Percentiles rank a stretch among this genome's conserved stretches.
These are phyloP conservation scores for Orcinus orca DNA, from an alignment of 2,113 vertebrate genomes.

Conservation along the genomic window DNA sequence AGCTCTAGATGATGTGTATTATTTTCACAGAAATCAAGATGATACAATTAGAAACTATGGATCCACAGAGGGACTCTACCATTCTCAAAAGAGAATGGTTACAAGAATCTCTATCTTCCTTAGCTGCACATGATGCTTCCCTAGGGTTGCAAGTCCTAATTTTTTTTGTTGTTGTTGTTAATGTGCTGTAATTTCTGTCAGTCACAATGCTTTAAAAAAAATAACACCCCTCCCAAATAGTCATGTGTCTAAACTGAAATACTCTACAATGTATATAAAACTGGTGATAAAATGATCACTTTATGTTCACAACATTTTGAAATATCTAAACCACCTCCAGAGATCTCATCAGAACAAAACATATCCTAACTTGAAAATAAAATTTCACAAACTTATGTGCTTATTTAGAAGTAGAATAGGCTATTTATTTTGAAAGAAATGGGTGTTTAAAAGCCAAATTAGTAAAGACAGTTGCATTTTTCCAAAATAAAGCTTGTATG, in stretches of 20 bases:
- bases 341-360: slow-evolving; percentile 78
- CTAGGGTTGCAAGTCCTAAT: slow-evolving; percentile 68
- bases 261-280: slow-evolving; percentile 71
- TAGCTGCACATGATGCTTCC: slow-evolving; percentile 52
- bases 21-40: slow-evolving; percentile 26
- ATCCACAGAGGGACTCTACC: neutral
- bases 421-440: slow-evolving; percentile 72
- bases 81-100: neutral
- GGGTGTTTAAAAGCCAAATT: slow-evolving; percentile 60
- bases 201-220: slow-evolving; percentile 72
- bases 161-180: slow-evolving; percentile 67
- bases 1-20: neutral
- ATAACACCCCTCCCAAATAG: neutral
- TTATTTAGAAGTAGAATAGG: slow-evolving; percentile 34
- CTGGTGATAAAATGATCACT: slow-evolving; percentile 72
- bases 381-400: slow-evolving; percentile 70
- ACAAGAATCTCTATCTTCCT: neutral
- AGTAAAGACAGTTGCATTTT: neutral
- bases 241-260: slow-evolving; percentile 71
- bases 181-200: slow-evolving; percentile 78
- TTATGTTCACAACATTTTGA: slow-evolving; percentile 77
- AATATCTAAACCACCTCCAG: slow-evolving; percentile 79
- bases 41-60: neutral
- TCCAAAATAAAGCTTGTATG: neutral
- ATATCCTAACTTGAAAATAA: slow-evolving; percentile 79